Conservation (phyloP, 2,113 vertebrate species). For the Myrmecophaga tridactyla region DNA sequence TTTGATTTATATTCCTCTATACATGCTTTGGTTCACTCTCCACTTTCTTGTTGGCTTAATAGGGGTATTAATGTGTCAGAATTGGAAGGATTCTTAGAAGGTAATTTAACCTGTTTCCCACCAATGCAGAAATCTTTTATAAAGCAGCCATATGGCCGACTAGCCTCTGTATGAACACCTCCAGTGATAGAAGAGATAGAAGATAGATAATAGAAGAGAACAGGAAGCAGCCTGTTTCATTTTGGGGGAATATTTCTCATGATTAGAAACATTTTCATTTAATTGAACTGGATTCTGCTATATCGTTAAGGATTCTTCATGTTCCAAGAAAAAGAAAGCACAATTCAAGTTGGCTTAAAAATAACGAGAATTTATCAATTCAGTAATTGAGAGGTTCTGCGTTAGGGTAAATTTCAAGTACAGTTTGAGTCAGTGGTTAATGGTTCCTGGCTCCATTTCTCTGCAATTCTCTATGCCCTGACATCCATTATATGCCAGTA, state of each 20-base stretch:
- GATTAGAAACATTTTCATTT: conserved; percentile 18
- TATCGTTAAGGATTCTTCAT: background rate
- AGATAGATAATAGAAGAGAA: background rate
- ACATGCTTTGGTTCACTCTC: background rate
- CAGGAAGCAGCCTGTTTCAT: background rate
- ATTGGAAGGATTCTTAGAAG: conserved; percentile 8
- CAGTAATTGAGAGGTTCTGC: background rate
- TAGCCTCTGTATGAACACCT: background rate
- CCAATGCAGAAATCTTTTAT: background rate
- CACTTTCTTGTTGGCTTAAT: background rate
- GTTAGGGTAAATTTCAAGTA: background rate
- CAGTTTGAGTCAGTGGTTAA: background rate
- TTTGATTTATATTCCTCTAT: background rate
- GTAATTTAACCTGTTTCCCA: background rate
- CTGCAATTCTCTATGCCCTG: background rate
- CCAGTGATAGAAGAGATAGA: background rate
- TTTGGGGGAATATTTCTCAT: background rate
- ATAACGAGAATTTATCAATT: background rate
- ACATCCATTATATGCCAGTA: background rate
- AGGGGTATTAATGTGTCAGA: background rate
- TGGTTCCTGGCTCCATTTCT: background rate
- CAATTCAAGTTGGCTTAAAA: background rate
- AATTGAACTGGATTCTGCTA: background rate
- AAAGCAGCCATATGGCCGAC: conserved; percentile 19
- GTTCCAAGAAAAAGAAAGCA: background rate